Base-by-base conservation (phyloP, 2,113 vertebrate species). In the Pteronura brasiliensis region DNA sequence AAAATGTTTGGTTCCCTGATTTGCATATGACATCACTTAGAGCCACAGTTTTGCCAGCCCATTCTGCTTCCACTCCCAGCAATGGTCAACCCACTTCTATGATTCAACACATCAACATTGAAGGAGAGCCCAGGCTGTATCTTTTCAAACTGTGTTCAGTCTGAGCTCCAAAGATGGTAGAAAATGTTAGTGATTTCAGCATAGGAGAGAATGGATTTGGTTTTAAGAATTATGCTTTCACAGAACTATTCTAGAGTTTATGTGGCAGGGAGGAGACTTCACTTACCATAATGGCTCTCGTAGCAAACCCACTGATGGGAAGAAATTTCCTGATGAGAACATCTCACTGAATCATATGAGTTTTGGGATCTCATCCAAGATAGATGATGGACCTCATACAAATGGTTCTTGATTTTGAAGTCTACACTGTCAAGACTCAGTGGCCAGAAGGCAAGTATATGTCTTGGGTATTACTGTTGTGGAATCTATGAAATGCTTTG, bases 211-310 rank as follows among this genome's bases (percentile, higher is more conserved):
- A 65, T 65, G 63, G 29, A 65, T 67, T 67, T 67, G 31, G 63
- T 34, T 67, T 67, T 67, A 34, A 67, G 31, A 31, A 34, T 67
- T 67, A 67, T 17, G 63, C 63, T 67, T 67, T 34, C 14, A 99
- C 97, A 98, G 99, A 25, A 84, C 99, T 98, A 99, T 99, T 99
- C 63, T 67, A 4, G 20, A 93, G 0, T 99, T 99, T 96, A 99
- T 99, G 99, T 99, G 99, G 84, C 88, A 99, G 99, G 99, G 99
- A 3, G 99, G 99, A 0, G 99, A 99, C 86, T 99, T 99, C 72
- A 99, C 99, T 0, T 99, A 98, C 42, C 98, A 99, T 88, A 98
- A 99, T 0, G 99, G 99, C 72, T 99, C 99, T 1, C 99, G 99
- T 29, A 99, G 99, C 4, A 99, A 99, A 94, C 99, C 99, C 90